These are phyloP conservation scores for Otus sunia DNA, from an alignment of 2,113 vertebrate species.

Conservation along the genomic window DNA sequence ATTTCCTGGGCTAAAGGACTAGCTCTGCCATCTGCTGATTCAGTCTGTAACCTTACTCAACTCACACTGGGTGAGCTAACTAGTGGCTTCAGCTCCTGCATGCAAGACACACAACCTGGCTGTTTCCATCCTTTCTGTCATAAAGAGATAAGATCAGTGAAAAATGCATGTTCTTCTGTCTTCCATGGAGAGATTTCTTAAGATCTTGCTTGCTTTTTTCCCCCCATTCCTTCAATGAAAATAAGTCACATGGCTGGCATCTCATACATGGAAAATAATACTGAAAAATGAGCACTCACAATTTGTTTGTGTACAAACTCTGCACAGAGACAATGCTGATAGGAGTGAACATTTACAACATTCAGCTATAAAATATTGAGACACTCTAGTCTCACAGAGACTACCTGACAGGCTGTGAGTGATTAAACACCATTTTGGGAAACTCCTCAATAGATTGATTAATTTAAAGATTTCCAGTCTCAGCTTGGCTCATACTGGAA, in stretches of 20 bases:
- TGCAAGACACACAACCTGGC: not conserved
- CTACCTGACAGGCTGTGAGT: not conserved
- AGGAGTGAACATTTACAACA: not conserved
- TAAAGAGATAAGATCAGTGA: not conserved
- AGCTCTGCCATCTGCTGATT: not conserved
- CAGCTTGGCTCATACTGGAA: not conserved
- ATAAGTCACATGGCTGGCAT: not conserved
- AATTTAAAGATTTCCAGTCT: not conserved
- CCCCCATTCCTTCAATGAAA: not conserved
- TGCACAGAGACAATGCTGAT: not conserved
- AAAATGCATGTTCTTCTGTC: not conserved
- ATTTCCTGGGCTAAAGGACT: not conserved
- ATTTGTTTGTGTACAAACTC: not conserved
- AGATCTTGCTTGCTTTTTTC: not conserved
- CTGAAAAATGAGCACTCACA: not conserved
- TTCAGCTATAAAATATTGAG: not conserved
- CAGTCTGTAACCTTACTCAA: not conserved
- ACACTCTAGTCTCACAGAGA: not conserved
- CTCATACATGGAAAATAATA: not conserved
- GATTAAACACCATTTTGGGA: not conserved
- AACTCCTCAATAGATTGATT: not conserved
- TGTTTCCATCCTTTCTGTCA: not conserved
- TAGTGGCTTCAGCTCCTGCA: not conserved
- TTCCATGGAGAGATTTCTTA: not conserved
- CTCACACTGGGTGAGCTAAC: fast-evolving